Conservation (phyloP, 2,113 vertebrate genomes). For the Seriola aureovittata region DNA sequence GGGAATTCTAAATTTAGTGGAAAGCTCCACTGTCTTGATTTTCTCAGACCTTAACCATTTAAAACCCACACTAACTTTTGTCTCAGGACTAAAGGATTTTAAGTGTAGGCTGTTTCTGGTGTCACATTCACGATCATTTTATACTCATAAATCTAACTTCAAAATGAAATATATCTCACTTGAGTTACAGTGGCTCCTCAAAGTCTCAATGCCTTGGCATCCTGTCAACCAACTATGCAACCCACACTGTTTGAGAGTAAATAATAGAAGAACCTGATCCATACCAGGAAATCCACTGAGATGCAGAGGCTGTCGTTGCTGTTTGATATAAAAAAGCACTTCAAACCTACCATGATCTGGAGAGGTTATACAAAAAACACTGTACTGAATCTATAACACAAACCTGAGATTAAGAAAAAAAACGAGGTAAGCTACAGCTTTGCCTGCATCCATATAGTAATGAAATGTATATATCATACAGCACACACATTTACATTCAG, state of each 20-base stretch:
- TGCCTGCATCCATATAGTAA: conserved; percentile 40
- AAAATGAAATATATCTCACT: conserved; percentile 42
- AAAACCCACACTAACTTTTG: background rate
- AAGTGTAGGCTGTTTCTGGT: conserved; percentile 7
- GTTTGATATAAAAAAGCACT: conserved; percentile 62
- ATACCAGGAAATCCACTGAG: conserved; percentile 74
- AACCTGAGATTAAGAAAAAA: background rate
- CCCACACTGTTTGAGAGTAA: conserved; percentile 76
- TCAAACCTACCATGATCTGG: conserved; percentile 56
- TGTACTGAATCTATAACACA: conserved; percentile 36
- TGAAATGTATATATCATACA: conserved; percentile 50
- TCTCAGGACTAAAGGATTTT: background rate
- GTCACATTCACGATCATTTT: background rate
- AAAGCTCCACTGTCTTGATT: background rate
- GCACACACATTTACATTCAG: conserved; percentile 63
- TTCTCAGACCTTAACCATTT: conserved; percentile 10
- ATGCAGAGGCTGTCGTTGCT: conserved; percentile 73
- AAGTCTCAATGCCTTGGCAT: conserved; percentile 69
- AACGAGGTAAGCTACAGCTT: conserved; percentile 22
- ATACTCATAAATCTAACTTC: conserved; percentile 4
- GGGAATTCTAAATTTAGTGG: conserved; percentile 24
- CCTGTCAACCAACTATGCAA: conserved; percentile 69
- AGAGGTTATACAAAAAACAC: conserved; percentile 43
- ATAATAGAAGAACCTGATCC: conserved; percentile 71
- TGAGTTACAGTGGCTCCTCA: conserved; percentile 55